Conservation (phyloP, 2,888 invertebrate genomes). For the Lithodes maja region DNA sequence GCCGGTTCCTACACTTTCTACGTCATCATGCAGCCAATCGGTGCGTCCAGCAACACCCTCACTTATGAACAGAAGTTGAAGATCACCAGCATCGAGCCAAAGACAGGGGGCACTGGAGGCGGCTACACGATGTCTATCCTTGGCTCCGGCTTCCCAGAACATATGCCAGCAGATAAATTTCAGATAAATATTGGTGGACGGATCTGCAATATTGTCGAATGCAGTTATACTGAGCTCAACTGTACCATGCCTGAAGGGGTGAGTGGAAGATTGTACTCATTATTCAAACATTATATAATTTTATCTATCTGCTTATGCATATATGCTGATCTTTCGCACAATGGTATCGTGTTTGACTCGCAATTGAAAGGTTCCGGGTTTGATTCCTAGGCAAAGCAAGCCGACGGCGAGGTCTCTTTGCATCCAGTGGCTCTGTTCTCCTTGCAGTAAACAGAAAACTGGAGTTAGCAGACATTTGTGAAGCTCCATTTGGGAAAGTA, state of each 20-base stretch:
- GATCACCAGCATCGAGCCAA: constrained; percentile 23
- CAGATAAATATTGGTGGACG: not conserved
- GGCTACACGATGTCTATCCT: constrained; percentile 25
- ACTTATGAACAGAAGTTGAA: not conserved
- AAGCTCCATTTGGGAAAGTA: too few relatives aligned
- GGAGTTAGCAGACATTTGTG: too few relatives aligned
- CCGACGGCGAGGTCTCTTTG: too few relatives aligned
- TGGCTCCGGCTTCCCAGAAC: constrained; percentile 45
- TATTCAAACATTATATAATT: too few relatives aligned
- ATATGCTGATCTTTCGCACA: too few relatives aligned
- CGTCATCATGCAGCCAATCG: constrained; percentile 34
- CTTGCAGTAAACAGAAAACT: too few relatives aligned
- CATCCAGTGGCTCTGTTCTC: too few relatives aligned
- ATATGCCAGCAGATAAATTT: not conserved
- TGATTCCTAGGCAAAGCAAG: too few relatives aligned
- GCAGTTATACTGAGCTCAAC: constrained; percentile 24
- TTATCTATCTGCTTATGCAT: too few relatives aligned
- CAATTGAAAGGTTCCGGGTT: too few relatives aligned
- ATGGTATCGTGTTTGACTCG: too few relatives aligned
- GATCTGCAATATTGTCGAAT: not conserved
- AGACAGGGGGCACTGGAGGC: constrained; percentile 45
- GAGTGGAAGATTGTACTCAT: not conserved
- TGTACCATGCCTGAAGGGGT: constrained; percentile 41
- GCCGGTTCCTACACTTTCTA: constrained; percentile 36
- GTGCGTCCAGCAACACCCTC: not conserved